Evolutionary conservation across 2,888 invertebrate species (phyloP).

Genomic region (Mesorhabditis belari): DNA sequence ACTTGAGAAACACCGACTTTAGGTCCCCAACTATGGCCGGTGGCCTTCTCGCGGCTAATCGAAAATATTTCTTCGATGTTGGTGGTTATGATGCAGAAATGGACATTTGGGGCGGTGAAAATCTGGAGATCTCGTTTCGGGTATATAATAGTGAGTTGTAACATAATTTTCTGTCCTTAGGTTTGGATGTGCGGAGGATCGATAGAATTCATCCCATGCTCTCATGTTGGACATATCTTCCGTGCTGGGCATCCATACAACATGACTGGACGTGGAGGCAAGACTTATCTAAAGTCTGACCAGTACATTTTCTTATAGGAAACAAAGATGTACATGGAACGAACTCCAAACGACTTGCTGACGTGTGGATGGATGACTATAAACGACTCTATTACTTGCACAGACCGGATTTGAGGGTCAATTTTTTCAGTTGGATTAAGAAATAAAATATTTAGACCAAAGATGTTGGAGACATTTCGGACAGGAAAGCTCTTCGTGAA

Average conservation of each 20-base stretch:
- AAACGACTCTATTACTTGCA: constrained; percentile 83
- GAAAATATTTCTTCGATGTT: constrained; percentile 86
- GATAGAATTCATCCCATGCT: constrained; percentile 86
- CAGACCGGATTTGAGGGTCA: constrained; percentile 66
- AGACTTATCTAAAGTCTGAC: constrained; percentile 8
- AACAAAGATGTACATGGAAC: constrained; percentile 79
- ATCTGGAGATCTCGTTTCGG: constrained; percentile 91
- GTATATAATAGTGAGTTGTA: constrained; percentile 60
- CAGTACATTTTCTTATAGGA: too few relatives aligned
- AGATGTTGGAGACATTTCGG: constrained; percentile 65
- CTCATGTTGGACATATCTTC: constrained; percentile 91
- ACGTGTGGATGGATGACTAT: constrained; percentile 92
- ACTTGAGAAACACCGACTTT: neutral
- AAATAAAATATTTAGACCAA: constrained; percentile 11
- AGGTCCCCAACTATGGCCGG: constrained; percentile 98
- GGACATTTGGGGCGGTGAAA: constrained; percentile 98
- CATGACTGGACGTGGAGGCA: constrained; percentile 47
- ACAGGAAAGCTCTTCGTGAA: constrained; percentile 71
- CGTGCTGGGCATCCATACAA: constrained; percentile 77
- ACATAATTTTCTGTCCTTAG: constrained; percentile 58
- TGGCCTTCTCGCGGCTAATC: constrained; percentile 84
- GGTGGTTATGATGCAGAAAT: constrained; percentile 72
- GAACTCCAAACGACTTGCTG: constrained; percentile 86
- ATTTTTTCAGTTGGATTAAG: neutral
- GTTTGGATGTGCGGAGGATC: constrained; percentile 78